phyloP scores from a whole-genome alignment of 2,113 vertebrate species.

The Sturnus vulgaris region DNA sequence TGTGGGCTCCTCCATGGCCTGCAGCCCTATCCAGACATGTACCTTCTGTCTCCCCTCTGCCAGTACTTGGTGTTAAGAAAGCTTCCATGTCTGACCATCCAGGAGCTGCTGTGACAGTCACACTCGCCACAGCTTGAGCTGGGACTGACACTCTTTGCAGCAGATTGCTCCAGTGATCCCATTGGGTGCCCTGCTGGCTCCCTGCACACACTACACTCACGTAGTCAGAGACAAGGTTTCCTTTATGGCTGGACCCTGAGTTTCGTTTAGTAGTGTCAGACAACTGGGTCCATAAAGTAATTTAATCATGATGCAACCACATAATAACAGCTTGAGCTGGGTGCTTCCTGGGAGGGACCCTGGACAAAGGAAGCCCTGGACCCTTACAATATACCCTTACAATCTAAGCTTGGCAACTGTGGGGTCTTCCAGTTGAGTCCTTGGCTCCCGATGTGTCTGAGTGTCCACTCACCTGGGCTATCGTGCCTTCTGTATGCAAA shows the following conservation, averaged over 20 bases:
- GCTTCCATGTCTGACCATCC: background rate
- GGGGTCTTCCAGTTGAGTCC: background rate
- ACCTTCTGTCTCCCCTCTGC: background rate
- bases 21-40: fast-evolving
- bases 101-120: background rate
- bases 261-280: background rate
- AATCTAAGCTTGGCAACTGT: background rate
- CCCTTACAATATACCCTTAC: background rate
- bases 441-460: background rate
- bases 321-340: background rate
- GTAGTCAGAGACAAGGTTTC: background rate
- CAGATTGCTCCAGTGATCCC: background rate
- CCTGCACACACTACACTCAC: background rate
- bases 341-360: background rate
- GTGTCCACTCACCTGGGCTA: background rate
- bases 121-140: background rate
- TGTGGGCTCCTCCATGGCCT: fast-evolving
- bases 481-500: background rate
- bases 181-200: background rate
- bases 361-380: background rate
- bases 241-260: background rate
- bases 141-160: background rate
- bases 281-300: background rate
- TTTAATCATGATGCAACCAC: background rate
- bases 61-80: background rate